Evolutionary conservation across 2,113 vertebrate genomes (phyloP), one percentile per base, ranked within the genome.

Genomic region (Alligator mississippiensis): DNA sequence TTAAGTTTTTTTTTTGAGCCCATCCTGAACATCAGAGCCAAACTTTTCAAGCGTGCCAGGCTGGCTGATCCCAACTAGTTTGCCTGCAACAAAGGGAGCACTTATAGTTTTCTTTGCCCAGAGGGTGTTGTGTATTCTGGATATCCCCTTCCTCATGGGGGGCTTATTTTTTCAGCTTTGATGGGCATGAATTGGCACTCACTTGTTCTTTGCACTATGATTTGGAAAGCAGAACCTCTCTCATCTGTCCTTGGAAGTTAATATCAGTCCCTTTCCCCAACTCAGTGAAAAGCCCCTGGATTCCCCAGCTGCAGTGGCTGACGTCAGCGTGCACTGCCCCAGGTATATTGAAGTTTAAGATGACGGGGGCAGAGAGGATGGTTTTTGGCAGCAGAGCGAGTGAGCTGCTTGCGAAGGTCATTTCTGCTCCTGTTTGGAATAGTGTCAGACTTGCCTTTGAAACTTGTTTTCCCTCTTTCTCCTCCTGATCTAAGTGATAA

Each of bases 341-440:
- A 94, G 94, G 89, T 95, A 86, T 77, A 81, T 82, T 78, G 85
- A 89, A 59, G 80, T 90, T 94, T 91, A 82, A 77, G 85, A 88
- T 97, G 92, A 91, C 91, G 84, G 81, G 68, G 68, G 87, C 90
- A 86, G 93, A 95, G 92, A 88, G 89, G 90, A 91, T 91, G 63
- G 79, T 68, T 95, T 70, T 94, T 96, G 93, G 95, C 96, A 96
- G 93, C 90, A 30, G 79, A 75, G 91, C 89, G 80, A 93, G 85
- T 79, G 95, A 80, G 76, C 94, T 95, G 78, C 47, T 57, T 94
- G 92, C 96, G 96, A 97, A 97, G 93, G 95, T 96, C 94, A 90
- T 95, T 90, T 95, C 85, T 92, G 89, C 89, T 86, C 28, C 64
- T 78, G 85, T 90, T 92, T 86, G 58, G 82, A 90, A 84, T 78